Evolutionary conservation across 2,888 invertebrate genomes (phyloP), one percentile per base, ranked within the genome.

Genomic region (Chrysotoxum bicinctum): DNA sequence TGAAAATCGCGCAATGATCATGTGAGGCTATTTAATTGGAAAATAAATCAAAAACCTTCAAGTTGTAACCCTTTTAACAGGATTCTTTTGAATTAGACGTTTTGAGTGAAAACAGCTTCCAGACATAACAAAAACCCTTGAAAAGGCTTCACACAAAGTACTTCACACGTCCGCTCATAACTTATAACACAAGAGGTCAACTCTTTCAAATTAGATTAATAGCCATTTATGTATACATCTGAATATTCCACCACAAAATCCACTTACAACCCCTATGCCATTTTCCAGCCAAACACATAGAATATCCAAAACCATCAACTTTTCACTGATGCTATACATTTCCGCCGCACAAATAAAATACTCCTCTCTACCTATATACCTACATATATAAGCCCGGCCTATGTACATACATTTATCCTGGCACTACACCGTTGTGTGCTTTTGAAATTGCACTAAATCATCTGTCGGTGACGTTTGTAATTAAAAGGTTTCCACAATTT

Each of bases 381-480:
- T 60, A 16, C 35, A 21, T 58, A 72, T 72, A 58, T 60, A 73
- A 60, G 37, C n/a, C 74, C 58, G 50, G 23, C 37, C 23, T 8
- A 23, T 50, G 8, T 45, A 23, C 8, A 21, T n/a, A 23, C 50
- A 23, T 50, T 50, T 50, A 50, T 50, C 50, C 50, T 50, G 23
- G 12, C 21, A 21, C 14, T 1, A 3, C 7, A 0, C 8, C 2
- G 50, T 50, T 68, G 52, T 68, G 48, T 45, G 52, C 77, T 66
- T 64, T 64, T 70, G 79, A 70, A 79, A 84, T 84, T 84, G 70
- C 75, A 84, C 70, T 84, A 80, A 84, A 80, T 84, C 84, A 80
- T 84, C 84, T 84, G 79, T 14, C 79, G 80, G 58, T 84, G 84
- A 84, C 84, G 79, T 84, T 75, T 80, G 84, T 75, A 84, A 84